Evolutionary conservation across 2,888 invertebrate genomes (phyloP).

Genomic region (Megalurothrips usitatus): DNA sequence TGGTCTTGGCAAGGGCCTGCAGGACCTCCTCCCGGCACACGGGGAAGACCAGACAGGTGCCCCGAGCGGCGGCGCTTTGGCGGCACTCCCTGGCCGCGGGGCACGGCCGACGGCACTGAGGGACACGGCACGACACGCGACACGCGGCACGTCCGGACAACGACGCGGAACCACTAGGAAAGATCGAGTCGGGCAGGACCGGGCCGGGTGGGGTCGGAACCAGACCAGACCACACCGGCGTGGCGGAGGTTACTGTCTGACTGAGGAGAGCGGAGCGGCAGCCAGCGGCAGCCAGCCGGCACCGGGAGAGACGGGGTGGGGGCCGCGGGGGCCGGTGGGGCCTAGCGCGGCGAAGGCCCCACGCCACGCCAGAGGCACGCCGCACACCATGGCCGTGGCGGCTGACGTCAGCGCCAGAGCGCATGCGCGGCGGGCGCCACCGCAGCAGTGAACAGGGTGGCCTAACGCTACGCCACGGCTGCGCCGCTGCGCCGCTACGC

Average conservation of each 20-base stretch:
- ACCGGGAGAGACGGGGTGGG: background rate
- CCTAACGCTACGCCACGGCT: background rate
- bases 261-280: background rate
- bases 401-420: slow-evolving; percentile 7
- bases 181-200: too few species aligned
- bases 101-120: background rate
- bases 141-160: background rate
- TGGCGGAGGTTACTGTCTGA: slow-evolving; percentile 12
- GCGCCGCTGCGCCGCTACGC: background rate
- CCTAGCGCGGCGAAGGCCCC: background rate
- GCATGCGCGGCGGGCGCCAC: background rate
- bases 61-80: background rate
- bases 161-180: background rate
- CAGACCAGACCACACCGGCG: background rate
- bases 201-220: background rate
- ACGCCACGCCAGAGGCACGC: slow-evolving; percentile 17
- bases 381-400: slow-evolving; percentile 18
- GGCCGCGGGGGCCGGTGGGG: background rate
- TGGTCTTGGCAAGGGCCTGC: background rate
- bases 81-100: too few species aligned
- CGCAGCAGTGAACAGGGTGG: background rate
- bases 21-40: background rate
- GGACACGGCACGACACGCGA: background rate
- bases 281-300: background rate
- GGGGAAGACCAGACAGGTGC: background rate